These are phyloP conservation scores for Scaptomyza cyrtandrae DNA, from an alignment of 2,888 invertebrate species.

Conservation along the genomic window DNA sequence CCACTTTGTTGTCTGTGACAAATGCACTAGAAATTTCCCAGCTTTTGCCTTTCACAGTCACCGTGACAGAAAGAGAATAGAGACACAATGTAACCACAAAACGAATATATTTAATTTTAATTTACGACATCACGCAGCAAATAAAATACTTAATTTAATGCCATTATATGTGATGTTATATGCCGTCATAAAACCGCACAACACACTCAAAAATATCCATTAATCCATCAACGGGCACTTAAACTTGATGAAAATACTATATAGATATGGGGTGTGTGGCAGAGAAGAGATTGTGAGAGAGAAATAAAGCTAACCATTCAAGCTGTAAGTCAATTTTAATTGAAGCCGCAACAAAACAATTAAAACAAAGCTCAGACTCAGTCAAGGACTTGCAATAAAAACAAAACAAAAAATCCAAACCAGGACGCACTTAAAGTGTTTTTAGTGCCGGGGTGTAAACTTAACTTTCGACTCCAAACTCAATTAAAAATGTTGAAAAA, in stretches of 20 bases:
- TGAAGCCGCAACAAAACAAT: constrained; percentile 76
- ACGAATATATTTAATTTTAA: neutral
- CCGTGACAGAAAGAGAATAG: neutral
- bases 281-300: no score
- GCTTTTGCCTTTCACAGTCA: constrained; percentile 23
- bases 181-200: constrained; percentile 10
- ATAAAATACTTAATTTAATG: constrained; percentile 51
- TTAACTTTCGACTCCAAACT: constrained; percentile 74
- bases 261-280: neutral
- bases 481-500: constrained; percentile 74
- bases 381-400: constrained; percentile 12
- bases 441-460: constrained; percentile 55
- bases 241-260: constrained; percentile 38
- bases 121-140: constrained; percentile 18
- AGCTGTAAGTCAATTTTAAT: constrained; percentile 69
- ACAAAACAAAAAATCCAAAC: neutral
- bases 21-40: constrained; percentile 74
- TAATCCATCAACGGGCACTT: constrained; percentile 57
- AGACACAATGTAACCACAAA: no score
- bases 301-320: neutral
- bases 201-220: constrained; percentile 27
- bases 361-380: constrained; percentile 61
- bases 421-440: constrained; percentile 21
- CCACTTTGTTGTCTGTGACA: constrained; percentile 51
- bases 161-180: neutral